phyloP scores from a whole-genome alignment of 2,113 vertebrate species.

The Sclerurus mexicanus region DNA sequence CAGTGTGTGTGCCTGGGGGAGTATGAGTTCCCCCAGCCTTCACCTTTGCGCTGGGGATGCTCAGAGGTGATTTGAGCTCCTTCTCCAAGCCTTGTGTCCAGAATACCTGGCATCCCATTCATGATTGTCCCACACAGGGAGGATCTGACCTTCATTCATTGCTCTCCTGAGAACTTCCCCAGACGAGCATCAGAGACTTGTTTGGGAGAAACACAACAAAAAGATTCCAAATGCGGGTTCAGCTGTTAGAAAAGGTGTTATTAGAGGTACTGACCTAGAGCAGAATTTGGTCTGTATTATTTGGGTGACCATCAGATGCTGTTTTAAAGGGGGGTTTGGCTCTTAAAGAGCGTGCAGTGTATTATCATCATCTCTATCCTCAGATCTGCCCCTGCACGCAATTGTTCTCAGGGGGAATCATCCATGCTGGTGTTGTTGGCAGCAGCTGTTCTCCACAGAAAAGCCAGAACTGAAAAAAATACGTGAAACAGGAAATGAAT shows the following conservation, averaged over 20 bases:
- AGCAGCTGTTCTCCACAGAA: neutral
- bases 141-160: neutral
- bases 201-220: neutral
- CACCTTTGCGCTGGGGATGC: neutral
- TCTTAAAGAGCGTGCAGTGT: neutral
- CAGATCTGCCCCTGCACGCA: neutral
- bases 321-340: neutral
- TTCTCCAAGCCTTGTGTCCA: neutral
- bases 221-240: neutral
- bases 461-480: neutral
- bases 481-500: neutral
- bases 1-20: neutral
- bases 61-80: neutral
- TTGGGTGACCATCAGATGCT: neutral
- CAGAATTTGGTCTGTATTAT: neutral
- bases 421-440: neutral
- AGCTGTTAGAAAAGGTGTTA: neutral
- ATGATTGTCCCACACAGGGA: rapidly evolving
- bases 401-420: neutral
- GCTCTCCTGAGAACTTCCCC: neutral
- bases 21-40: neutral
- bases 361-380: neutral
- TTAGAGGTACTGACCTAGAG: neutral
- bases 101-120: neutral
- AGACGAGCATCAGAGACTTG: neutral